Percentiles rank a stretch among this genome's conserved stretches.
phyloP scores from a whole-genome alignment of 2,888 invertebrate genomes.

The Chrysopilus asiliformis region DNA sequence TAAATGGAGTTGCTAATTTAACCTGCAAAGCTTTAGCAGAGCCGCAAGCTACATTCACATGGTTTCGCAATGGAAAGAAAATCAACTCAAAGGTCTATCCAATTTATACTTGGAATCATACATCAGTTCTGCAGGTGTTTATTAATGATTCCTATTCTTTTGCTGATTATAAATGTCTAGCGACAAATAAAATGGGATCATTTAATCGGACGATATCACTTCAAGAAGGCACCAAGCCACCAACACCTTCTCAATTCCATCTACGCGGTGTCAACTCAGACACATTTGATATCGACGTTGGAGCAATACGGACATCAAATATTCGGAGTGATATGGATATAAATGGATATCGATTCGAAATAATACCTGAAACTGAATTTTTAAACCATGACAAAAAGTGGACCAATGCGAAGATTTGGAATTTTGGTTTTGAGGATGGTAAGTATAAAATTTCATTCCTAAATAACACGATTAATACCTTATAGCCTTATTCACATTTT shows the following conservation, averaged over 20 bases:
- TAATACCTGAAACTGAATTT: slow-evolving; percentile 30
- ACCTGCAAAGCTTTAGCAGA: slow-evolving; percentile 44
- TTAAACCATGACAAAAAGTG: slow-evolving; percentile 31
- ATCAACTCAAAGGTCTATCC: slow-evolving; percentile 25
- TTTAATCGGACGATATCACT: slow-evolving; percentile 39
- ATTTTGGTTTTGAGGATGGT: slow-evolving; percentile 34
- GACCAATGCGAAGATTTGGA: slow-evolving; percentile 31
- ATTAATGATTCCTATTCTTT: slow-evolving; percentile 30
- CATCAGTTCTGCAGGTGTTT: slow-evolving; percentile 27
- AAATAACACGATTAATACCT: too few relatives aligned
- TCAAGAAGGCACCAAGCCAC: slow-evolving; percentile 41
- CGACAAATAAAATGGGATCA: slow-evolving; percentile 39
- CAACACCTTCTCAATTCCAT: slow-evolving; percentile 34
- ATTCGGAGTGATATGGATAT: slow-evolving; percentile 29
- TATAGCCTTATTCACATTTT: too few relatives aligned
- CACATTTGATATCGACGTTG: slow-evolving; percentile 35
- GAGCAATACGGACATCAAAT: slow-evolving; percentile 23
- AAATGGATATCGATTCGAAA: slow-evolving; percentile 34
- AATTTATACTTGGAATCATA: slow-evolving; percentile 27
- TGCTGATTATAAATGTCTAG: slow-evolving; percentile 42
- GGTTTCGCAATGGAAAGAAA: slow-evolving; percentile 34
- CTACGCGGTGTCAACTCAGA: slow-evolving; percentile 34
- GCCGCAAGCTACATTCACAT: slow-evolving; percentile 42
- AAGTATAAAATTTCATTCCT: too few relatives aligned
- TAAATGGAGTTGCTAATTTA: slow-evolving; percentile 43